Base-by-base conservation (phyloP, 2,797 vertebrate species). In the Otolemur crassicaudatus region DNA sequence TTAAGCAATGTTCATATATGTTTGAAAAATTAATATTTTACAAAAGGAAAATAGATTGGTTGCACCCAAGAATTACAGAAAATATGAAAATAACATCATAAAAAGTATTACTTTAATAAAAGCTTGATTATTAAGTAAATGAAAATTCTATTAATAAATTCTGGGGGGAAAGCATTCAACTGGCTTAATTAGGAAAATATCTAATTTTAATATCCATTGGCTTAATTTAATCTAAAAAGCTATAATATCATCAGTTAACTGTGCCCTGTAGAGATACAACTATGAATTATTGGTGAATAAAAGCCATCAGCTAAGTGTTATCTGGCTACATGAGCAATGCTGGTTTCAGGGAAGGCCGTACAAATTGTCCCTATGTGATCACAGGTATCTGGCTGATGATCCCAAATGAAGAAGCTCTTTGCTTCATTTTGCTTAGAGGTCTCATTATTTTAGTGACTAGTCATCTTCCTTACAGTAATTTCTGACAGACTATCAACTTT, bases 291-390 rank as follows among this genome's bases (percentile, higher is more conserved):
- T 95, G 67, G 14, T 85, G 82, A 88, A 91, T 85, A 72, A 85
- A 70, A 84, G 14, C n/a, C 65, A 90, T 81, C 56, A 67, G 29
- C 19, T 82, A 60, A 67, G 65, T 22, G 90, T 83, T 86, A 90
- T 37, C 83, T 91, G 49, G 5, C 34, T 83, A 29, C 4, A 46
- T 73, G 69, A 91, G 60, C 34, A 85, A 97, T 70, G 43, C 58
- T 58, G 60, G 91, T 95, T n/a, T 95, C 79, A 92, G 56, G 4
- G 73, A 89, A 82, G 75, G 22, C 85, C 87, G 83, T 12, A 82
- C 27, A 93, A 77, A 82, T 95, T 53, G 93, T 83, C 61, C 58
- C 22, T 80, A 65, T 93, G 93, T 85, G 65, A 70, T 94, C 80
- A 75, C 7, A 67, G 37, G 53, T 70, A 77, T 95, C 53, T 96